Base-by-base conservation (phyloP, 2,888 invertebrate species). In the Hetaerina titia region DNA sequence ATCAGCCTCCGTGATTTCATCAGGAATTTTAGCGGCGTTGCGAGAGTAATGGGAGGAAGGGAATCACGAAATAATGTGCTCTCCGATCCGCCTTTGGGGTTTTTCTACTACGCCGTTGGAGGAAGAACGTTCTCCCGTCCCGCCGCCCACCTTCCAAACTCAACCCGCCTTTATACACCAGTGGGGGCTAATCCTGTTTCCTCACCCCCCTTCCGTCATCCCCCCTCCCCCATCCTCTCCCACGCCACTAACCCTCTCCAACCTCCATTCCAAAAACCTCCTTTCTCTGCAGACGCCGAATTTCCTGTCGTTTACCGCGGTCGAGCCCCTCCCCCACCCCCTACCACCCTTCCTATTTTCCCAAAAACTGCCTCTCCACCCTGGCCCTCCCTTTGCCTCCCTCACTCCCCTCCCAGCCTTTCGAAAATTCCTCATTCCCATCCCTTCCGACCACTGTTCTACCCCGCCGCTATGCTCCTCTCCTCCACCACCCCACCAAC, bases 261-360 rank as follows among this genome's bases (percentile, higher is more conserved):
- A 17, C 13, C 90, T 17, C 60, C 63, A 8, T 9, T 60, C 90
- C 9, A 63, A 63, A 90, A 64, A 19, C 92, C 92, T 92, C 69
- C 69, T 45, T 56, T 92, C 74, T 64, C 92, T 69, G 69, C 92
- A 69, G 92, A 92, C 69, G 64, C 74, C 92, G 92, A 92, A 92
- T 92, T 92, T 92, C 92, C 92, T 92, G 92, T 92, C 92, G 92
- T 92, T 92, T 92, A 92, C 92, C 92, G 92, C 92, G 92, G 92
- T 92, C 69, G 69, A 92, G 92, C 69, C 92, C 92, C 56, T 92
- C 92, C 31, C 74, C 92, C 56, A 31, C 22, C 63, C 60, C 25
- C 90, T 89, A 45, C 90, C 63, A 13, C 56, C 88, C 88, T 88
- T 88, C 7, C 69, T 69, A 69, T 69, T 69, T 45, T 69, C 88